Conservation (phyloP, 2,888 invertebrate genomes). For the Macrosoma leucophasiata region DNA sequence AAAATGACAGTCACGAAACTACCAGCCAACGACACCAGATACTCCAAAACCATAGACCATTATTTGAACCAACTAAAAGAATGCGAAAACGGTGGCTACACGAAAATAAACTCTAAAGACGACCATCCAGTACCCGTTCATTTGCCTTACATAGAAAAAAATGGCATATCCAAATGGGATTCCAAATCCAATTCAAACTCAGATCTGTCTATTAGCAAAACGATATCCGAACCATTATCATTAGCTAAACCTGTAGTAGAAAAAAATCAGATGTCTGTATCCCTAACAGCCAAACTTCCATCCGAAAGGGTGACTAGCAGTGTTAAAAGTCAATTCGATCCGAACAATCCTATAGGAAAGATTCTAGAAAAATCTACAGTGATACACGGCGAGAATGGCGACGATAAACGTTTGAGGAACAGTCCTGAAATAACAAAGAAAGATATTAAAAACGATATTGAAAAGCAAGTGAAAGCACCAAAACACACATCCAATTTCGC, state of each 20-base stretch:
- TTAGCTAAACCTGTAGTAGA: constrained; percentile 50
- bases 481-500: constrained; percentile 77
- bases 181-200: constrained; percentile 60
- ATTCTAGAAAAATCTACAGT: constrained; percentile 71
- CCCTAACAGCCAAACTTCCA: constrained; percentile 53
- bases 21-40: constrained; percentile 57
- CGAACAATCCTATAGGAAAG: constrained; percentile 70
- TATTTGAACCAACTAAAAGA: constrained; percentile 61
- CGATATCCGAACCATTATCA: constrained; percentile 61
- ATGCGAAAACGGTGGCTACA: constrained; percentile 61
- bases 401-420: constrained; percentile 36
- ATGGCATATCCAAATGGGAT: constrained; percentile 52
- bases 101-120: constrained; percentile 52
- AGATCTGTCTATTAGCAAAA: constrained; percentile 62
- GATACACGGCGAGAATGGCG: constrained; percentile 64
- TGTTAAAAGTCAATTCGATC: constrained; percentile 68
- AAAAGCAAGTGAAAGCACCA: constrained; percentile 62
- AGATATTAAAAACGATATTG: constrained; percentile 53
- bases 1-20: constrained; percentile 70
- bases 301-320: constrained; percentile 60
- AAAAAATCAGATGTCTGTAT: constrained; percentile 52
- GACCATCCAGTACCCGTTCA: constrained; percentile 67
- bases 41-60: constrained; percentile 51
- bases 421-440: constrained; percentile 43
- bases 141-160: constrained; percentile 58